Base-by-base conservation (phyloP, 1,140 invertebrate species). In the Cylas formicarius region DNA sequence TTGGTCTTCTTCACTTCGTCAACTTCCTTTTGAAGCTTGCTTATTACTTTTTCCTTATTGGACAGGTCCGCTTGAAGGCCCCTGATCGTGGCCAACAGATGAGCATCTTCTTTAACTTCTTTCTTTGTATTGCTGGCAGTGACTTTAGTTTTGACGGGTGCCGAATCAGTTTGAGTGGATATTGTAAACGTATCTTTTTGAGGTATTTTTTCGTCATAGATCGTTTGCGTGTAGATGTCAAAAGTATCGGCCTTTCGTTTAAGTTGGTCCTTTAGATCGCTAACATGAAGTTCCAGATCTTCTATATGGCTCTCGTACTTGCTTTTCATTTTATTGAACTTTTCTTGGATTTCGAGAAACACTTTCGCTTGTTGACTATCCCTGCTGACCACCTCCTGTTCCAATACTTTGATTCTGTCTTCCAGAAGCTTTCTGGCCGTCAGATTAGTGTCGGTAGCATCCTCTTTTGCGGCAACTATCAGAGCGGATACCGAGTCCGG, bases 401-500 rank as follows among this genome's bases (percentile, higher is more conserved):
- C 82, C 20, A 86, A 60, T 43, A 72, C 66, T 0, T 68, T 65
- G n/a, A 84, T 82, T 39, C 81, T 72, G 40, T 82, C 79, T 65
- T 86, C 81, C 26, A 84, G 54, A 21, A 83, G 60, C 53, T 77
- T 78, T 64, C 67, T 75, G 66, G 71, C 77, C 48, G 56, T 77
- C 70, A 48, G 74, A 71, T 67, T 76, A 57, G 47, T 63, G 58
- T 61, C 72, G 55, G 53, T 43, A 3, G 52, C 69, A 63, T 71
- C 67, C 32, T 60, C 74, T 62, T 76, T 84, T 45, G 70, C 72
- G 17, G 66, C 73, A 55, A 72, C 76, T 52, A 85, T 82, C 9
- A 85, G 64, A 4, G 82, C 82, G 0, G 82, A 84, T 0, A 85
- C 81, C 0, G 82, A 84, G 61, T 86, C 82, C 0, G 83, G 82